Evolutionary conservation across 2,797 vertebrate species (phyloP).

Genomic region (Thripadectes ignobilis): DNA sequence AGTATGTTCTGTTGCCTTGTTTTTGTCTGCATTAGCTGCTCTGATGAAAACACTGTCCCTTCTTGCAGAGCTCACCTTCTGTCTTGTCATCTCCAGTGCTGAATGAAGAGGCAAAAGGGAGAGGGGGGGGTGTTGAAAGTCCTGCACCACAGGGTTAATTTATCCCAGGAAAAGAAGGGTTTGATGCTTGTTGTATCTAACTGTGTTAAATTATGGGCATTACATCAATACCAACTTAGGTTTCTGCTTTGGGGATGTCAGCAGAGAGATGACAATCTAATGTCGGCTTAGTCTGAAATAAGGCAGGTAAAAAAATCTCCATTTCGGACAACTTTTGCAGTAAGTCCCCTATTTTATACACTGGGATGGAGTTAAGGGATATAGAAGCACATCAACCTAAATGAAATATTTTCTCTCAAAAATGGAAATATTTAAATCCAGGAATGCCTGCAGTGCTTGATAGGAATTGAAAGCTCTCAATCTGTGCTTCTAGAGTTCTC

Average conservation of each 20-base stretch:
- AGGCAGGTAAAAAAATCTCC: not conserved
- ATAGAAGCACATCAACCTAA: not conserved
- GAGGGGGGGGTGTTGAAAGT: not conserved
- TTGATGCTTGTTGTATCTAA: not conserved
- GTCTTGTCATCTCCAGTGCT: not conserved
- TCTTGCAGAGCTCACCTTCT: not conserved
- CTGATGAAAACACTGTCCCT: not conserved
- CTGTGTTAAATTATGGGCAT: not conserved
- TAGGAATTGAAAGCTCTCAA: not conserved
- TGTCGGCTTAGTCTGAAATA: not conserved
- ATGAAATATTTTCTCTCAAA: not conserved
- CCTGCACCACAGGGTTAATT: not conserved
- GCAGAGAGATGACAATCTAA: not conserved
- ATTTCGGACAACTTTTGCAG: not conserved
- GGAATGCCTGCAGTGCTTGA: not conserved
- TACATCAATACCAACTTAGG: not conserved
- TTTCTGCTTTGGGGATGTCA: not conserved
- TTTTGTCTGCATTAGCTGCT: not conserved
- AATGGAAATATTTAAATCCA: not conserved
- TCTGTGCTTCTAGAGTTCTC: not conserved
- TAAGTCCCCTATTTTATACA: not conserved
- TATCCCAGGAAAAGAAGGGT: not conserved
- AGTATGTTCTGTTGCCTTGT: not conserved
- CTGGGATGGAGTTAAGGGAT: not conserved
- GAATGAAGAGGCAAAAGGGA: not conserved